phyloP scores from a whole-genome alignment of 2,113 vertebrate species.

The Cochlearius cochlearius region DNA sequence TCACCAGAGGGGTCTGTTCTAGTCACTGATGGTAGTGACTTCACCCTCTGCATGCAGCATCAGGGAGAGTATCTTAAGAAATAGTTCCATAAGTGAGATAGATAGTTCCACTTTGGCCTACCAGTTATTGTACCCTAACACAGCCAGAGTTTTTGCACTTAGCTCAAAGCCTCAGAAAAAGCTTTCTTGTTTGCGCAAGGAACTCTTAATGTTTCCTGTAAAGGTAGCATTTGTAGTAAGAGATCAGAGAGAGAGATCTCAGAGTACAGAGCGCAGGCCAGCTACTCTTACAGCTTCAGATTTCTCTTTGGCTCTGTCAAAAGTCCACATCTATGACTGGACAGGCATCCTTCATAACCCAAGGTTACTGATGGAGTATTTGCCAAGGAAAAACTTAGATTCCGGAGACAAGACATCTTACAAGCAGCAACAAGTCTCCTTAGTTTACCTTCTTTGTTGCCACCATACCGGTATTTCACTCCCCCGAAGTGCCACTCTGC shows the following conservation, averaged over 20 bases:
- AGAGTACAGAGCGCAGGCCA: neutral
- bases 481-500: slow-evolving; percentile 91
- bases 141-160: neutral
- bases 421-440: neutral
- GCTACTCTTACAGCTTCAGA: neutral
- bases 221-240: neutral
- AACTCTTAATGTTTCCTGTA: neutral
- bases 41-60: neutral
- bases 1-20: neutral
- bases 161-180: neutral
- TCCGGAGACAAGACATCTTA: neutral
- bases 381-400: neutral
- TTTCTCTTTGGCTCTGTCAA: neutral
- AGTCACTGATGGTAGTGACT: neutral
- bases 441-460: slow-evolving; percentile 87
- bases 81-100: neutral
- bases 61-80: neutral
- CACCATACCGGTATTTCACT: slow-evolving; percentile 89
- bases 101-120: neutral
- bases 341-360: neutral
- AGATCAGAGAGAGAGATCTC: neutral
- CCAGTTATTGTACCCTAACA: neutral
- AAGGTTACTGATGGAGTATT: neutral
- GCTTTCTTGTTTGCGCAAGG: neutral
- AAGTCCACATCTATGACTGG: neutral